These are phyloP conservation scores for Coleophora deauratella DNA, from an alignment of 2,888 invertebrate genomes.

Conservation along the genomic window DNA sequence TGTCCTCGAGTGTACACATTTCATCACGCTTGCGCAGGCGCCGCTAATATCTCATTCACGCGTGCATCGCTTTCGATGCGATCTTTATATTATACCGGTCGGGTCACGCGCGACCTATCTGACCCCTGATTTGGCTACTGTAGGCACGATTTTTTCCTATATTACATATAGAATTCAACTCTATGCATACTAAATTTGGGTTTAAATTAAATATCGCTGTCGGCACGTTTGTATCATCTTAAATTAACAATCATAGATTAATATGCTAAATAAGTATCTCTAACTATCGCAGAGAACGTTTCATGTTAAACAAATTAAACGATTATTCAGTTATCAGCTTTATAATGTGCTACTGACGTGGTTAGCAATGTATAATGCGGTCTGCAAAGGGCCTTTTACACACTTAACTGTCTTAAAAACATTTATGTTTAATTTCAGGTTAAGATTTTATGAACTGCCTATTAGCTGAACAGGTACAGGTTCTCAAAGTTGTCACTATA, in stretches of 20 bases:
- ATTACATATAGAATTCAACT: conserved; percentile 22
- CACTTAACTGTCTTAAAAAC: no score
- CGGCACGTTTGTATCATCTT: conserved; percentile 47
- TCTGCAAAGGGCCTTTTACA: no score
- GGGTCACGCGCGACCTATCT: conserved; percentile 65
- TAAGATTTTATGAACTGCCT: no score
- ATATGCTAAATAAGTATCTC: conserved; percentile 52
- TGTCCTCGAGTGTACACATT: conserved; percentile 24
- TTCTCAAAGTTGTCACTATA: no score
- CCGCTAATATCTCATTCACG: conserved; percentile 65
- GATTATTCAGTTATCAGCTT: conserved; percentile 2
- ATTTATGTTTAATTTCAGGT: no score
- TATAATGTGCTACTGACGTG: no score
- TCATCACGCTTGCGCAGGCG: conserved; percentile 34
- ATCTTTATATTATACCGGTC: conserved; percentile 65
- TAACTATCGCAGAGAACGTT: conserved; percentile 33
- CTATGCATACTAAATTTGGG: conserved; percentile 15
- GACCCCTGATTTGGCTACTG: conserved; percentile 70
- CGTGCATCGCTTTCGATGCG: conserved; percentile 59
- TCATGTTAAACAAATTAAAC: conserved; percentile 32
- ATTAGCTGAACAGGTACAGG: no score
- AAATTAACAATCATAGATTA: conserved; percentile 64
- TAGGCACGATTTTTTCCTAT: conserved; percentile 50
- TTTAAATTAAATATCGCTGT: conserved; percentile 19
- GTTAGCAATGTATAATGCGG: neutral